Conservation (phyloP, 2,888 invertebrate genomes). For the Xestia rhomboidea region DNA sequence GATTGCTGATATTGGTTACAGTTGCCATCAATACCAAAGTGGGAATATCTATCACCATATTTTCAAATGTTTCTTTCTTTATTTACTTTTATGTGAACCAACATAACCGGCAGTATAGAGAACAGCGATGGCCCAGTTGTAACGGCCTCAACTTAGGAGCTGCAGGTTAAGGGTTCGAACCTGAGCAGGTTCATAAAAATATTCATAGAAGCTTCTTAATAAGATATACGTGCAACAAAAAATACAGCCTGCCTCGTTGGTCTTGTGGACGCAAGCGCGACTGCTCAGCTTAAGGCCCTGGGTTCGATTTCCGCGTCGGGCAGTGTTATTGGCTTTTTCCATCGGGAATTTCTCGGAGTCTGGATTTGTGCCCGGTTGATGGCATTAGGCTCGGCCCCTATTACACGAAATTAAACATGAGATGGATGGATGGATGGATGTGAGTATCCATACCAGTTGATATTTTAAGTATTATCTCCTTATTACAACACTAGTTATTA, state of each 20-base stretch:
- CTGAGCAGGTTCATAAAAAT: too few species aligned
- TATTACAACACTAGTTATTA: too few species aligned
- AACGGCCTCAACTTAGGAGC: background rate
- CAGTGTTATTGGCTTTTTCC: background rate
- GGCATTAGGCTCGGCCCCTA: background rate
- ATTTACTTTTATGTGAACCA: background rate
- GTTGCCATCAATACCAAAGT: slow-evolving; percentile 9
- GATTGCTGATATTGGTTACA: slow-evolving; percentile 25
- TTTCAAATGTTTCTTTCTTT: background rate
- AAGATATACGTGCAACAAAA: background rate
- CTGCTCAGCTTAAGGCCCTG: background rate
- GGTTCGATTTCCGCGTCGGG: background rate
- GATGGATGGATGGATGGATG: too few species aligned
- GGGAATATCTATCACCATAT: background rate
- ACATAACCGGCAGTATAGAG: background rate
- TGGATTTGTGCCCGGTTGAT: background rate
- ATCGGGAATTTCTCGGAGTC: background rate
- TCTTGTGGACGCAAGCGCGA: background rate
- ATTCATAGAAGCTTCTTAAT: too few species aligned
- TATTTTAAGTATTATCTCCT: too few species aligned
- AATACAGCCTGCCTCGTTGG: background rate
- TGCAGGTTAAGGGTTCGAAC: background rate
- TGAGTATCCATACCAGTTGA: too few species aligned
- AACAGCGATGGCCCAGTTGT: background rate
- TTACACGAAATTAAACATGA: too few species aligned